A percentile compares a stretch with the other conserved stretches of the same genome.
Conservation (phyloP, 1,140 invertebrate genomes). For the Zaprionus davidi region DNA sequence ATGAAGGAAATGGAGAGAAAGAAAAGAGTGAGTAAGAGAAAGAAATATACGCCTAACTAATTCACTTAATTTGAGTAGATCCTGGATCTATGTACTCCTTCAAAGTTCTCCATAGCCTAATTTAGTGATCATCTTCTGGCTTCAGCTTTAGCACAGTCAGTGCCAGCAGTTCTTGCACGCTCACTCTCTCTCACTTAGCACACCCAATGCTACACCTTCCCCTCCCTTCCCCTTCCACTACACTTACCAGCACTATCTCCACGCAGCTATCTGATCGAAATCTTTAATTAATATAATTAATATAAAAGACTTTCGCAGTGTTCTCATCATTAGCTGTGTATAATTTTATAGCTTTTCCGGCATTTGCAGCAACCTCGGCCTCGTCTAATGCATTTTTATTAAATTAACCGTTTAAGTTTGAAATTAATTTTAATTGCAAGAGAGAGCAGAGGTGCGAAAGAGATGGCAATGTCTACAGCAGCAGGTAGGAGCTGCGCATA, state of each 20-base stretch:
- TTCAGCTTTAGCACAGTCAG: not conserved
- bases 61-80: not conserved
- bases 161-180: not conserved
- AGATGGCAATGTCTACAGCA: not conserved
- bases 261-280: slow-evolving; percentile 38
- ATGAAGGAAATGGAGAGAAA: too few relatives aligned
- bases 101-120: not conserved
- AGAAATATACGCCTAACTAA: too few relatives aligned
- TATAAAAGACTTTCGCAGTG: slow-evolving; percentile 32
- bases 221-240: not conserved
- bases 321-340: slow-evolving; percentile 41
- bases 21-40: too few relatives aligned
- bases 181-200: slow-evolving; percentile 10
- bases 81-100: not conserved
- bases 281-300: slow-evolving; percentile 52
- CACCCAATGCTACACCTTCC: not conserved
- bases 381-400: slow-evolving; percentile 60
- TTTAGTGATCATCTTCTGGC: not conserved
- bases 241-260: not conserved
- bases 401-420: slow-evolving; percentile 60
- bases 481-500: slow-evolving; percentile 21
- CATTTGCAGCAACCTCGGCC: not conserved
- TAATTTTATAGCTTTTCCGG: slow-evolving; percentile 21
- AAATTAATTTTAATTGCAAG: slow-evolving; percentile 75
- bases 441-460: slow-evolving; percentile 9